Evolutionary conservation across 2,113 vertebrate genomes (phyloP), one percentile per base, ranked within the genome.

Genomic region (Syngnathoides biaculeatus): DNA sequence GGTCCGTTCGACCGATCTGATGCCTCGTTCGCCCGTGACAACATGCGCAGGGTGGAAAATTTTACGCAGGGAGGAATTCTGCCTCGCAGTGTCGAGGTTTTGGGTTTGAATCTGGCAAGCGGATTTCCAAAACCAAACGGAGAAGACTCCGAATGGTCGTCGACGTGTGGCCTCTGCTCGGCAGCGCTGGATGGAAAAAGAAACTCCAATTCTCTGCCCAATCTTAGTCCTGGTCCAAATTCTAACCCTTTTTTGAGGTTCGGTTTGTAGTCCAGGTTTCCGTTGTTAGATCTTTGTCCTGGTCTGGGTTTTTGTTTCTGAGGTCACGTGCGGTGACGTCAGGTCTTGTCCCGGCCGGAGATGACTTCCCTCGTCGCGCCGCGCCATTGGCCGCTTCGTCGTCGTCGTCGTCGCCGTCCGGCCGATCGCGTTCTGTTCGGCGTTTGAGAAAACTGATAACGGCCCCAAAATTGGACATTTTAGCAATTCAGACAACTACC

Each of bases 321-420:
- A 68, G 69, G 74, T 78, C 69, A 70, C 57, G 53, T 63, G 42
- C 55, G 27, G 6, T 6, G 30, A 6, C 30, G n/a, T 35, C 45
- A 17, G 30, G 12, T 27, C 24, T 17, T 11, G 22, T 67, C 48
- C 47, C 56, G 27, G 64, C 63, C 66, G 55, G 61, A 66, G 53
- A 71, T 57, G 40, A 52, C 22, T 72, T 60, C 67, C 62, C 40
- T 72, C 71, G 42, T 64, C 68, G 30, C 56, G 56, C 48, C 64
- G 64, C 30, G 55, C 27, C 52, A 64, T 43, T 56, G 66, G 65
- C 68, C 71, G 64, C 20, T 64, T 74, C 68, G 69, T 72, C 56
- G 4, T 45, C n/a, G n/a, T 74, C 68, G 69, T 72, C 30, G 6
- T 35, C 30, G 30, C 30, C 30, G 30, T 35, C 30, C 30, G 30